phyloP scores from a whole-genome alignment of 2,113 vertebrate genomes.

The Antechinus stuartii region DNA sequence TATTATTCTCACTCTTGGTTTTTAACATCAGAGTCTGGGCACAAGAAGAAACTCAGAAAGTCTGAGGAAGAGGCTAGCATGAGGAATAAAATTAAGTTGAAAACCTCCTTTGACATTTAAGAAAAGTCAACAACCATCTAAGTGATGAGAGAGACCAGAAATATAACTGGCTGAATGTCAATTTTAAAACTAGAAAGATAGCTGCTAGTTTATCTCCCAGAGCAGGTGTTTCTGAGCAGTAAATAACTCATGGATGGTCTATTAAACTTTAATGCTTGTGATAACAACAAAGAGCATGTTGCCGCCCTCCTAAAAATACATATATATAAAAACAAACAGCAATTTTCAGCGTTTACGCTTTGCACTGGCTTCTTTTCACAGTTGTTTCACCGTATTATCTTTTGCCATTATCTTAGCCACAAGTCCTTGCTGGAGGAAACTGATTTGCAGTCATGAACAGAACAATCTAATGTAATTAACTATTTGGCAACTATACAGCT shows the following conservation, averaged over 20 bases:
- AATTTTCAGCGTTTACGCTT: conserved; percentile 80
- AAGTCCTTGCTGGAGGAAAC: conserved; percentile 78
- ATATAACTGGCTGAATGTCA: conserved; percentile 86
- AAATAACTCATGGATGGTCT: conserved; percentile 82
- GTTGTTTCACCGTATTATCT: conserved; percentile 83
- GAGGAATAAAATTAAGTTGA: conserved; percentile 77
- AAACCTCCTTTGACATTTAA: conserved; percentile 87
- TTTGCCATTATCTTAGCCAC: conserved; percentile 81
- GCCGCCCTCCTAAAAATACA: conserved; percentile 72
- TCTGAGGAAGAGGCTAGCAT: conserved; percentile 60
- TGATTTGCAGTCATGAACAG: conserved; percentile 78
- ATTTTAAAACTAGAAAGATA: conserved; percentile 85
- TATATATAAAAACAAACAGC: conserved; percentile 77
- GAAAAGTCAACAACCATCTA: conserved; percentile 87
- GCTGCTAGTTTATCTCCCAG: conserved; percentile 87
- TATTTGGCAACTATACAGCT: conserved; percentile 85
- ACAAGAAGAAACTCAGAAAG: conserved; percentile 57
- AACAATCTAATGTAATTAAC: conserved; percentile 86
- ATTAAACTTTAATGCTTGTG: conserved; percentile 83
- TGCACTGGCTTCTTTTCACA: conserved; percentile 68
- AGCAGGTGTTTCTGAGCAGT: conserved; percentile 83
- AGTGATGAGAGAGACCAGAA: conserved; percentile 80
- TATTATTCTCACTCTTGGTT: conserved; percentile 1
- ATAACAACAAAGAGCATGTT: conserved; percentile 69
- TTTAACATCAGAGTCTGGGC: conserved; percentile 41